Conservation (phyloP, 2,888 invertebrate genomes). For the Hypomecis atomaria region DNA sequence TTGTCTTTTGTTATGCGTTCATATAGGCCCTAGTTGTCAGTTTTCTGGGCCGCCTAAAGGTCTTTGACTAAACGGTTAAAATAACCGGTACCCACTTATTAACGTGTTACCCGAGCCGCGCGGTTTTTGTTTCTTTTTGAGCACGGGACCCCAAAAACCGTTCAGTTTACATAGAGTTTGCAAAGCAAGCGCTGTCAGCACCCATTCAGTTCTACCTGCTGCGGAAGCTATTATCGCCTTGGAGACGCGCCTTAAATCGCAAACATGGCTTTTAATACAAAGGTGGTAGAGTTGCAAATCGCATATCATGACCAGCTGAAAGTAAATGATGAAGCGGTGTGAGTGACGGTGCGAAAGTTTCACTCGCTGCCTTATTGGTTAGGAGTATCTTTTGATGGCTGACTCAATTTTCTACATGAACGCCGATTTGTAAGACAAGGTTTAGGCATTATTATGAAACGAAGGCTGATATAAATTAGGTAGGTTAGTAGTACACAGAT, state of each 20-base stretch:
- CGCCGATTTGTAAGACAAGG: conserved; percentile 14
- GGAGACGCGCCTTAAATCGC: conserved; percentile 30
- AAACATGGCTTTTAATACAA: conserved; percentile 39
- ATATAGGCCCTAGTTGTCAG: too few species aligned
- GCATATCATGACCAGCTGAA: conserved; percentile 39
- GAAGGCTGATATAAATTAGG: not conserved
- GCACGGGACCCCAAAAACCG: conserved; percentile 41
- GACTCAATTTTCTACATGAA: conserved; percentile 32
- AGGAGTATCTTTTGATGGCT: conserved; percentile 36
- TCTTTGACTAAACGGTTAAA: too few species aligned
- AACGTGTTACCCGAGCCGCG: too few species aligned
- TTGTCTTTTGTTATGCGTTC: too few species aligned
- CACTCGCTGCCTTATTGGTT: conserved; percentile 54
- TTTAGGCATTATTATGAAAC: conserved; percentile 23
- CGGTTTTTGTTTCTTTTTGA: too few species aligned
- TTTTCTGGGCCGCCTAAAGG: too few species aligned
- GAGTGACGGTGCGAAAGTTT: conserved; percentile 62
- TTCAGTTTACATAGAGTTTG: conserved; percentile 53
- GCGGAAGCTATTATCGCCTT: conserved; percentile 66
- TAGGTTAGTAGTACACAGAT: not conserved
- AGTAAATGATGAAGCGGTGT: conserved; percentile 49
- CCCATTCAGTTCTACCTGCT: conserved; percentile 61
- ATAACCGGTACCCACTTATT: too few species aligned
- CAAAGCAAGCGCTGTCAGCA: conserved; percentile 53
- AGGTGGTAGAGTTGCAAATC: conserved; percentile 46